phyloP scores from a whole-genome alignment of 1,140 invertebrate species.

The Drosophila lacertosa region DNA sequence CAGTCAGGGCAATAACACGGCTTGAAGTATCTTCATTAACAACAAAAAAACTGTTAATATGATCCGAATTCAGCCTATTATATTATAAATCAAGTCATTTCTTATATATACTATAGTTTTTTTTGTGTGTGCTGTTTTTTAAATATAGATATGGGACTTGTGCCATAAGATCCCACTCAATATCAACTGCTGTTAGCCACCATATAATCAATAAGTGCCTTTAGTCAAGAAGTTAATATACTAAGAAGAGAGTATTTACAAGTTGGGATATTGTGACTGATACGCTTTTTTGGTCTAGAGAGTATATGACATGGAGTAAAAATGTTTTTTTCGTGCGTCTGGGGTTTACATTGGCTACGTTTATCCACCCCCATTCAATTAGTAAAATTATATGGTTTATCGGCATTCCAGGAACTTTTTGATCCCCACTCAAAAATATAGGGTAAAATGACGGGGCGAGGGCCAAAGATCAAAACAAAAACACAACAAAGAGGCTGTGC shows the following conservation, averaged over 20 bases:
- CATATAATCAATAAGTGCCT: too few species aligned
- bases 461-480: slow-evolving; percentile 78
- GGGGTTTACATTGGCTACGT: slow-evolving; percentile 52
- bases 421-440: slow-evolving; percentile 67
- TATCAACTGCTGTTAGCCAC: too few species aligned
- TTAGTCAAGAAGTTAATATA: neutral
- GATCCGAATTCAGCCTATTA: too few species aligned
- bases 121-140: too few species aligned
- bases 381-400: slow-evolving; percentile 81
- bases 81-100: too few species aligned
- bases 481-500: slow-evolving; percentile 63
- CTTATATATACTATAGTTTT: too few species aligned
- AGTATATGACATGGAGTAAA: slow-evolving; percentile 12
- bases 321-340: slow-evolving; percentile 17
- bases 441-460: slow-evolving; percentile 70
- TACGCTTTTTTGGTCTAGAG: neutral
- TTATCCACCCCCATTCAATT: slow-evolving; percentile 82
- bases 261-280: neutral
- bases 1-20: too few species aligned
- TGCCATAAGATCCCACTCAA: too few species aligned
- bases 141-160: too few species aligned
- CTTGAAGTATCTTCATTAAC: too few species aligned
- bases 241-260: neutral
- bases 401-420: slow-evolving; percentile 70
- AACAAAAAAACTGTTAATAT: too few species aligned